A percentile compares a stretch with the other conserved stretches of the same genome.
phyloP scores from a whole-genome alignment of 2,113 vertebrate genomes.

The Pungitius pungitius region DNA sequence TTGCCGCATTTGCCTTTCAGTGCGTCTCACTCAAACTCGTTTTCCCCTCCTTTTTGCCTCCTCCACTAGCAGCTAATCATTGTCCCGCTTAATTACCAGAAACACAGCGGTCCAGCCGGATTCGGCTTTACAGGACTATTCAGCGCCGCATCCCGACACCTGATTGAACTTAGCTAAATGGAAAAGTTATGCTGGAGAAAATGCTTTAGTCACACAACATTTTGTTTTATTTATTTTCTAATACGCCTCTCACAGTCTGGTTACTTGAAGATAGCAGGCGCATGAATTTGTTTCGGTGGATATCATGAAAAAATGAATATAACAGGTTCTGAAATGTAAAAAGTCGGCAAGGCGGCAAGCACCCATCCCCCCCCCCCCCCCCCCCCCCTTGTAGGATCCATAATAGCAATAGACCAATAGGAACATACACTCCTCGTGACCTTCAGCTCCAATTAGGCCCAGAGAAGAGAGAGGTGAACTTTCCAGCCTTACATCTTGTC shows the following conservation, averaged over 20 bases:
- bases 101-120: conserved; percentile 59
- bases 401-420: conserved; percentile 75
- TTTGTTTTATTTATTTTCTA: conserved; percentile 75
- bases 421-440: conserved; percentile 73
- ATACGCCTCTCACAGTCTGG: conserved; percentile 70
- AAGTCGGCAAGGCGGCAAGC: conserved; percentile 38
- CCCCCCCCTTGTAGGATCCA: conserved; percentile 60
- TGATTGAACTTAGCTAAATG: conserved; percentile 78
- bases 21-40: conserved; percentile 40
- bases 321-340: conserved; percentile 61
- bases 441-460: conserved; percentile 80
- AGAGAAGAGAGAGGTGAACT: conserved; percentile 75
- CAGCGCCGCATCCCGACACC: conserved; percentile 68
- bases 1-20: conserved; percentile 46
- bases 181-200: conserved; percentile 74
- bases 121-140: conserved; percentile 73
- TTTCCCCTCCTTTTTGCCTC: conserved; percentile 28
- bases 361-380: conserved; percentile 4
- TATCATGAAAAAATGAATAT: conserved; percentile 63
- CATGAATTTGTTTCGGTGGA: conserved; percentile 71
- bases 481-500: conserved; percentile 74
- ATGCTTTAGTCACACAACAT: conserved; percentile 76
- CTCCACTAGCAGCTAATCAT: conserved; percentile 73
- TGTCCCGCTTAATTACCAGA: conserved; percentile 77
- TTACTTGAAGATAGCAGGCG: conserved; percentile 76